A percentile compares a stretch with the other conserved stretches of the same genome.
Conservation (phyloP, 2,888 invertebrate genomes). For the Agonopterix heracliana region DNA sequence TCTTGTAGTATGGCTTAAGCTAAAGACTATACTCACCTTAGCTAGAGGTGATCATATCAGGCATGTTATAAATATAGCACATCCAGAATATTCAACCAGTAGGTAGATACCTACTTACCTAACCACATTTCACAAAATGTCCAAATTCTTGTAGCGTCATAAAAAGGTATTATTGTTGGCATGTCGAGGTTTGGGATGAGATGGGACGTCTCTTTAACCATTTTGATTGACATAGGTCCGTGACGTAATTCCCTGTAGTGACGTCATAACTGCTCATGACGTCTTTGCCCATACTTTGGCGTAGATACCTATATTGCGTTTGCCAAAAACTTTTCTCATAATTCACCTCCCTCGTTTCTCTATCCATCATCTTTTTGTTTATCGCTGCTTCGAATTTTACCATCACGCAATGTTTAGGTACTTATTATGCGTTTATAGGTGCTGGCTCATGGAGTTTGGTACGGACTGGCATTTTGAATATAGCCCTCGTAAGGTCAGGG, state of each 20-base stretch:
- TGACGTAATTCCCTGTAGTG: conserved; percentile 13
- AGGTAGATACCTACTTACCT: no score
- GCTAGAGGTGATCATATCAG: no score
- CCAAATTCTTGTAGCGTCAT: no score
- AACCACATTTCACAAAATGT: no score
- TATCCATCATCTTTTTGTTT: conserved; percentile 25
- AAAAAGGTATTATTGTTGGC: no score
- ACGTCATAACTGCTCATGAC: conserved; percentile 15
- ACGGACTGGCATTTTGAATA: conserved; percentile 19
- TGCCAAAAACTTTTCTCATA: conserved; percentile 5
- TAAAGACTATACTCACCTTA: no score
- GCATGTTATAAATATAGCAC: no score
- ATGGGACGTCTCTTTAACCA: background rate
- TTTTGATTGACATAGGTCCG: conserved; percentile 24
- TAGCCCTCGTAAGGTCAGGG: conserved; percentile 39
- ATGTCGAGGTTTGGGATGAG: no score
- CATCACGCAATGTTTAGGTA: conserved; percentile 22
- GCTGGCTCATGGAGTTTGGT: background rate
- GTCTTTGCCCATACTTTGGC: conserved; percentile 6
- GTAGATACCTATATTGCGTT: conserved; percentile 3
- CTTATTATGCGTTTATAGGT: background rate
- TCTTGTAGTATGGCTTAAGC: no score
- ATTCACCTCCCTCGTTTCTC: conserved; percentile 13
- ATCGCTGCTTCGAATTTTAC: conserved; percentile 20
- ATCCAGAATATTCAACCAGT: no score